phyloP scores from a whole-genome alignment of 2,113 vertebrate genomes.

The Australoheros scitulus region DNA sequence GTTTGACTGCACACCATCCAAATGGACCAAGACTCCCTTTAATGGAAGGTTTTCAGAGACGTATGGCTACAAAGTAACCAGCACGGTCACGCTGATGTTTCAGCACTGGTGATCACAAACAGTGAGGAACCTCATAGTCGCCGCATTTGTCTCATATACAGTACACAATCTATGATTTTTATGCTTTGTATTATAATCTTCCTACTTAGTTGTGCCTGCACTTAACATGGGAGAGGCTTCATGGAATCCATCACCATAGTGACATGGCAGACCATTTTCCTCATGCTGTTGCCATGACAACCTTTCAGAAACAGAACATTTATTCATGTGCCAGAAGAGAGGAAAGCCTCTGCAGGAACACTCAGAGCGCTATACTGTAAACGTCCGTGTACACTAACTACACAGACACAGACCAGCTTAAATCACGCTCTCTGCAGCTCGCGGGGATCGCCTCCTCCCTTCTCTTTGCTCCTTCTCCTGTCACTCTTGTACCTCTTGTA shows the following conservation, averaged over 20 bases:
- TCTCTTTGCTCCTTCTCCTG: neutral
- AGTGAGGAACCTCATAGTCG: neutral
- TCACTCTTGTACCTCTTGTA: constrained; percentile 9
- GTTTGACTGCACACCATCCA: neutral
- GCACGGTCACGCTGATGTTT: neutral
- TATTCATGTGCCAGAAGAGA: constrained; percentile 37
- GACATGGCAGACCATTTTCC: constrained; percentile 50
- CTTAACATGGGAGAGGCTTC: constrained; percentile 22
- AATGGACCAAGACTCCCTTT: neutral
- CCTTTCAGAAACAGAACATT: constrained; percentile 48
- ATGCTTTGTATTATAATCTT: constrained; percentile 6
- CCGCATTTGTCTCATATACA: neutral
- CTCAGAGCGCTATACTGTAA: constrained; percentile 4
- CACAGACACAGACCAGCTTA: neutral
- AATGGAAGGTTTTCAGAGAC: neutral
- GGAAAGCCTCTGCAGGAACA: constrained; percentile 11
- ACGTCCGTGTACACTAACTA: neutral
- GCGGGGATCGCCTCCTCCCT: constrained; percentile 58
- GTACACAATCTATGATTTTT: too few species aligned
- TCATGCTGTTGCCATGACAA: constrained; percentile 67
- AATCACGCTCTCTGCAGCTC: constrained; percentile 10
- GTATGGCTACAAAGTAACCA: neutral
- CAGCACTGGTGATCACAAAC: neutral
- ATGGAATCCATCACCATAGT: constrained; percentile 68
- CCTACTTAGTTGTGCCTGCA: constrained; percentile 25